A percentile compares a stretch with the other conserved stretches of the same genome.
phyloP scores from a whole-genome alignment of 1,140 invertebrate species.

The Eupristina koningsbergeri region DNA sequence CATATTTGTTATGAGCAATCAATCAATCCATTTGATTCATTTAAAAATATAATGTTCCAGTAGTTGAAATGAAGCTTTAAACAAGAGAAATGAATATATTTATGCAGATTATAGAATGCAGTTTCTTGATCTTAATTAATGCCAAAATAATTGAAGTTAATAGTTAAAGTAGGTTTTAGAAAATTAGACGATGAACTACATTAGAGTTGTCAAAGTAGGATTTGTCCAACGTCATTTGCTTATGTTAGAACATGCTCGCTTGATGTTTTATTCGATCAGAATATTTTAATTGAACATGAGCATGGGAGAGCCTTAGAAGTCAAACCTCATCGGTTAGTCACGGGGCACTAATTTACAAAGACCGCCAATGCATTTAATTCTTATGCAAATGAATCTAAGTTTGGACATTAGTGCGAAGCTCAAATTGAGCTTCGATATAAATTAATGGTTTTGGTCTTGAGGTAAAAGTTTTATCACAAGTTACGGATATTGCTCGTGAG shows the following conservation, averaged over 20 bases:
- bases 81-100: too few species aligned
- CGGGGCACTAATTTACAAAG: too few species aligned
- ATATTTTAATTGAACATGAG: neutral
- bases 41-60: too few species aligned
- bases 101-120: neutral
- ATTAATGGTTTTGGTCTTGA: too few species aligned
- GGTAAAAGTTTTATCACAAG: too few species aligned
- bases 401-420: too few species aligned
- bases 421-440: too few species aligned
- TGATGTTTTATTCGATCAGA: neutral
- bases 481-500: neutral
- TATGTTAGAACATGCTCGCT: neutral
- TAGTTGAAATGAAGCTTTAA: too few species aligned
- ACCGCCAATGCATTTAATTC: too few species aligned
- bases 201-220: neutral
- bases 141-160: neutral
- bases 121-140: neutral
- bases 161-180: neutral
- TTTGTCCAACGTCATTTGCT: too few species aligned
- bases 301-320: neutral
- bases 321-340: neutral
- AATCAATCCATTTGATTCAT: too few species aligned
- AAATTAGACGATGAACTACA: neutral
- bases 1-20: too few species aligned
- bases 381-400: neutral